Evolutionary conservation across 2,888 invertebrate genomes (phyloP), one percentile per base, ranked within the genome.

Genomic region (Acronicta alni): DNA sequence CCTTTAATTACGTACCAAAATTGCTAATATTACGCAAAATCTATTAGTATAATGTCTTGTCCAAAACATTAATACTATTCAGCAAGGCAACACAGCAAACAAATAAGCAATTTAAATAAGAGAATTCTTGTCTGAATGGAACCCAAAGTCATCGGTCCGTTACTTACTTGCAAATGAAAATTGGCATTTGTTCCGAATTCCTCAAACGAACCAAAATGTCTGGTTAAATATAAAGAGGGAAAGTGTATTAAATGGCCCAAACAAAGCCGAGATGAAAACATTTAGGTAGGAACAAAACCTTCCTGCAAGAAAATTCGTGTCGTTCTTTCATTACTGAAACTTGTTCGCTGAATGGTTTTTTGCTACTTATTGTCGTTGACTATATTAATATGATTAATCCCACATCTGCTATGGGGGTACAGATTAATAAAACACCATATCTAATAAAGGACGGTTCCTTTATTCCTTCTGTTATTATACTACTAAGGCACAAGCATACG

Each of bases 41-140:
- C n/a, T n/a, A 47, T 23, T 51, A 32, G 20, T 32, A 45, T 10
- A 26, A 48, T 56, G 53, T 26, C 15, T 41, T 17, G 16, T 67
- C 3, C 30, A 53, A 48, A 52, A 49, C 17, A 39, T 52, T 18
- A 32, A 37, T 55, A 48, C 55, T 51, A 51, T 51, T 45, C 14
- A 18, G 37, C 38, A 39, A 47, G 18, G 18, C 41, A 9, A 43
- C 12, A 17, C 9, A 18, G 10, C 41, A 43, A 54, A 59, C 44
- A 57, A 67, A 58, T 69, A 66, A 57, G 41, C 52, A 45, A 66
- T 70, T 58, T 48, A 53, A 63, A 71, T 63, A 55, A 47, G 15
- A 17, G 42, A 52, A 54, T 46, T 41, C 53, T 35, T 54, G 6
- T 47, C 14, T 14, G 32, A 52, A 39, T 49, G 17, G 26, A 16